Evolutionary conservation across 2,888 invertebrate genomes (phyloP), one percentile per base, ranked within the genome.

Genomic region (Drosophila melanosoma): DNA sequence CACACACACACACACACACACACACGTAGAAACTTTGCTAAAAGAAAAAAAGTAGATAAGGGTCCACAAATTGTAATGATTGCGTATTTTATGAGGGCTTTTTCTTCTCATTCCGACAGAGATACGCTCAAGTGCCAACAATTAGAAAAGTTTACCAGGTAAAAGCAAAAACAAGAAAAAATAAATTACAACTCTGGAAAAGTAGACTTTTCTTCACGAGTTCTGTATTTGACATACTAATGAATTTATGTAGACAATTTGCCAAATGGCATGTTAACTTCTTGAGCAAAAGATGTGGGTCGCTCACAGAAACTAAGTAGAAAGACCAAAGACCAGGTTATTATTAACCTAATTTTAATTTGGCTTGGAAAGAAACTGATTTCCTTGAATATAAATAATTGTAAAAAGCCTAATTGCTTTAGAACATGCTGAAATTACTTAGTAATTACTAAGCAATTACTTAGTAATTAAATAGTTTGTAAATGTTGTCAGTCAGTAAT

Each of bases 221-320:
- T 56, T 53, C 58, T 59, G 61, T 52, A 73, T 81, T 81, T 74
- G 60, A 72, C 73, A 66, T 75, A 79, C 82, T 81, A 82, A 81
- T 81, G 79, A 81, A 81, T 79, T 82, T 82, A 79, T 82, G 82
- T 81, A 76, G 79, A 76, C 82, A 81, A 81, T 82, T 81, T 81
- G 70, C 66, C 64, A 74, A 79, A 79, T 69, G 70, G 70, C 48
- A 80, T 77, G 63, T 75, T 71, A 79, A 64, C 79, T 75, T 49
- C 38, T 42, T 60, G 8, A 51, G 51, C 33, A 35, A 59, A 61
- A 61, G 35, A 67, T 74, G 67, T 70, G 70, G 77, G 78, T 36
- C 35, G 26, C 11, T 2, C 36, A 11, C 7, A 29, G 12, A 60
- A 56, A 40, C 15, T 45, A 23, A 45, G 45, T 8, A 23, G 45